Percentiles rank a stretch among this genome's conserved stretches.
These are phyloP conservation scores for Avahi laniger DNA, from an alignment of 2,797 vertebrate genomes.

Conservation along the genomic window DNA sequence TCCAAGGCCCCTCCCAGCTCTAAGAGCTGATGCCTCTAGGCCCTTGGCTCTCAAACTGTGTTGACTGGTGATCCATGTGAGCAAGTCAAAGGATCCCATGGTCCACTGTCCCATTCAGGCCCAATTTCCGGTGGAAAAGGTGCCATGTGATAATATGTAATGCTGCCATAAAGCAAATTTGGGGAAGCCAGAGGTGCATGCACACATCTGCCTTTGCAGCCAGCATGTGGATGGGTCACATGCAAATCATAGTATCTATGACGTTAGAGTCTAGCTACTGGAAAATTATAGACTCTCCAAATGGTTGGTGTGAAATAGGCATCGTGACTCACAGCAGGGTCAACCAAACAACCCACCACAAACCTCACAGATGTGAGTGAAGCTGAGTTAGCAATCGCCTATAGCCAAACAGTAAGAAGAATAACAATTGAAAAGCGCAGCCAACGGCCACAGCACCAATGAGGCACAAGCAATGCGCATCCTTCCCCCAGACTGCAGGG, in stretches of 20 bases:
- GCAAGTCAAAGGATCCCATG: not conserved
- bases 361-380: not conserved
- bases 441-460: accelerated
- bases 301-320: not conserved
- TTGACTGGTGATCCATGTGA: not conserved
- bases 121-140: not conserved
- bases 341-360: not conserved
- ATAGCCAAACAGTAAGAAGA: not conserved
- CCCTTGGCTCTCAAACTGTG: not conserved
- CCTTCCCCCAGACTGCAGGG: not conserved
- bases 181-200: not conserved
- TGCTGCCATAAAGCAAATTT: not conserved
- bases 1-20: not conserved
- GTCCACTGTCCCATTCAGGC: not conserved
- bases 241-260: too few relatives aligned
- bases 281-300: not conserved
- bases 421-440: not conserved
- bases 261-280: not conserved
- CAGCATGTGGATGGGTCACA: not conserved
- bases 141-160: not conserved
- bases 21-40: not conserved
- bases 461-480: accelerated
- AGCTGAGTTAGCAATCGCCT: not conserved
- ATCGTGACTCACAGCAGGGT: not conserved
- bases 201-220: not conserved